Percentiles rank a stretch among this genome's conserved stretches.
Evolutionary conservation across 2,113 vertebrate species (phyloP).

Genomic region (Trichomycterus rosablanca): DNA sequence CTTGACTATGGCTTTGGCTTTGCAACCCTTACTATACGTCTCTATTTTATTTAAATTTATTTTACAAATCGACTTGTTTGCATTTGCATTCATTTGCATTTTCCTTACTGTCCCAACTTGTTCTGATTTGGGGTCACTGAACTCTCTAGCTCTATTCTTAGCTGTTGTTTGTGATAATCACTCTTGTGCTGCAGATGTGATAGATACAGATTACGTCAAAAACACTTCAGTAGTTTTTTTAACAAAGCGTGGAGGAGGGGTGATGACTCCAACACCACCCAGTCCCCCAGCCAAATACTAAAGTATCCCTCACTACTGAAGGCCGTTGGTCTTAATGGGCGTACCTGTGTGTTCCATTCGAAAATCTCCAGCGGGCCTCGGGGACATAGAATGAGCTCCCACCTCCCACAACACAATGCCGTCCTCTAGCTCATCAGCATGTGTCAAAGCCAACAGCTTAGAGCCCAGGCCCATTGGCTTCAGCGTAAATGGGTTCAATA

Average conservation of each 20-base stretch:
- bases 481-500: conserved; percentile 35
- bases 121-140: too few species aligned
- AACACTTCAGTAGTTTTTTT: neutral
- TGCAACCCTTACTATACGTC: too few species aligned
- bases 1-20: too few species aligned
- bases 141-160: too few species aligned
- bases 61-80: too few species aligned
- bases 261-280: conserved; percentile 29
- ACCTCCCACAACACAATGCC: conserved; percentile 29
- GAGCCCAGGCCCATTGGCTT: conserved; percentile 14
- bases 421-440: conserved; percentile 32
- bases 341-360: conserved; percentile 30
- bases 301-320: conserved; percentile 28
- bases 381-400: conserved; percentile 27
- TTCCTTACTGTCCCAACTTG: too few species aligned
- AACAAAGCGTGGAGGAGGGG: conserved; percentile 33
- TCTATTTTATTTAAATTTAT: too few species aligned
- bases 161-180: too few species aligned
- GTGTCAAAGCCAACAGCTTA: conserved; percentile 35
- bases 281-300: conserved; percentile 5
- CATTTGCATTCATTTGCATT: too few species aligned
- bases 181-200: neutral
- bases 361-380: conserved; percentile 15
- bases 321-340: conserved; percentile 26
- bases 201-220: neutral